A percentile compares a stretch with the other conserved stretches of the same genome.
Evolutionary conservation across 2,888 invertebrate genomes (phyloP).

Genomic region (Cheiracanthium punctorium): DNA sequence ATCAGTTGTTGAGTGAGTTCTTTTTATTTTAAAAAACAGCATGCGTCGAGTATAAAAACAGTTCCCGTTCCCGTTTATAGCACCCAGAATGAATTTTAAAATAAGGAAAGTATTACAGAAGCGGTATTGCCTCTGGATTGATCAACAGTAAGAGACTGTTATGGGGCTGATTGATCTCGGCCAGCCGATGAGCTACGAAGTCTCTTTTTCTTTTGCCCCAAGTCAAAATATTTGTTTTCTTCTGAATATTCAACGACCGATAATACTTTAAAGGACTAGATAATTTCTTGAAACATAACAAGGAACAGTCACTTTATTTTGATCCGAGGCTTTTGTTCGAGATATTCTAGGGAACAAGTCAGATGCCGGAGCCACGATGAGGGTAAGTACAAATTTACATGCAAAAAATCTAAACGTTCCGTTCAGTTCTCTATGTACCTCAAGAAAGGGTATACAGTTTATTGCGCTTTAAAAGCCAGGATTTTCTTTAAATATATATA

Average conservation of each 20-base stretch:
- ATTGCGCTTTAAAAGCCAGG: background rate
- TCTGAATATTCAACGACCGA: slow-evolving; percentile 30
- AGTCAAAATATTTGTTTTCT: background rate
- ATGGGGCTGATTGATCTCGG: background rate
- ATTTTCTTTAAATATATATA: slow-evolving; percentile 22
- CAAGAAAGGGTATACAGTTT: background rate
- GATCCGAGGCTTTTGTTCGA: slow-evolving; percentile 30
- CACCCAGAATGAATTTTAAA: slow-evolving; percentile 44
- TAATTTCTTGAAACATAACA: slow-evolving; percentile 35
- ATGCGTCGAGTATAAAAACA: slow-evolving; percentile 68
- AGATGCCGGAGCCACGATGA: slow-evolving; percentile 3
- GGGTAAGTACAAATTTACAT: slow-evolving; percentile 10
- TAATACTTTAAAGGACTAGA: slow-evolving; percentile 33
- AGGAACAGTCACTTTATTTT: slow-evolving; percentile 33
- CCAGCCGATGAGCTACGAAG: background rate
- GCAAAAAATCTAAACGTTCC: background rate
- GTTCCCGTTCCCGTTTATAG: slow-evolving; percentile 59
- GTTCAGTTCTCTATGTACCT: background rate
- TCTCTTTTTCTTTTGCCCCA: background rate
- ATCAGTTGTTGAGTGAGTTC: slow-evolving; percentile 16
- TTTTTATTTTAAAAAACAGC: slow-evolving; percentile 39
- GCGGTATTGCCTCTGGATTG: slow-evolving; percentile 22
- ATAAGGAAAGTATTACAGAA: slow-evolving; percentile 33
- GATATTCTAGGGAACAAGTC: background rate
- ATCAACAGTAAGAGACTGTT: background rate